Conservation (phyloP, 2,113 vertebrate species). For the Noctilio leporinus region DNA sequence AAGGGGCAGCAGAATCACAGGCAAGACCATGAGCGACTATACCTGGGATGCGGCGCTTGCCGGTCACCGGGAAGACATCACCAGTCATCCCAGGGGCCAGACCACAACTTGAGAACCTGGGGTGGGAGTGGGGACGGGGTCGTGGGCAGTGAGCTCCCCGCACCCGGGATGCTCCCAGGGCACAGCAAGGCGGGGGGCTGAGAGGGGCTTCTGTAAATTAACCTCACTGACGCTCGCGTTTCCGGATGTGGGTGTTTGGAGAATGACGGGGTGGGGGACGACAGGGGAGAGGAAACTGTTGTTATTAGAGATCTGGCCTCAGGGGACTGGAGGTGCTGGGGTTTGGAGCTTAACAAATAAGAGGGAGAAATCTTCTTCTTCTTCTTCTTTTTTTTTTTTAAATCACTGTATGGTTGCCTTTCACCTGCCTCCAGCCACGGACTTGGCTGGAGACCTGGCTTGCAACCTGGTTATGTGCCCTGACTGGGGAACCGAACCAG, state of each 20-base stretch:
- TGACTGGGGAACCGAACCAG: too few species aligned
- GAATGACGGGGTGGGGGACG: not conserved
- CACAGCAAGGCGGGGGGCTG: not conserved
- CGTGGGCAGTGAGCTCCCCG: not conserved
- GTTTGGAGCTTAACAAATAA: not conserved
- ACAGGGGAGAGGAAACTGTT: not conserved
- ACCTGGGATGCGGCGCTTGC: not conserved
- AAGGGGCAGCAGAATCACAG: not conserved
- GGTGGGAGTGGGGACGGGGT: accelerated
- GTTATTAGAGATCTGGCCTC: not conserved
- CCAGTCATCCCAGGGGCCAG: not conserved
- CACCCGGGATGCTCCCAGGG: too few species aligned
- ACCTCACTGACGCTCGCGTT: not conserved
- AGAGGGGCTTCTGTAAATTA: not conserved
- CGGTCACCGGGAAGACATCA: not conserved
- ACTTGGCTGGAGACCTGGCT: too few species aligned
- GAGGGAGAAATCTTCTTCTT: not conserved
- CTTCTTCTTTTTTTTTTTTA: too few species aligned
- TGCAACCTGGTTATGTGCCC: too few species aligned
- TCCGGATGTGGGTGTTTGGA: not conserved
- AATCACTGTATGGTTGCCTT: too few species aligned
- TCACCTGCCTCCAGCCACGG: too few species aligned
- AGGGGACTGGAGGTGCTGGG: not conserved
- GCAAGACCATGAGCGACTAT: not conserved
- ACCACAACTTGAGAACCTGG: too few species aligned